Evolutionary conservation across 2,888 invertebrate genomes (phyloP).

Genomic region (Troglohyphantes excavatus): DNA sequence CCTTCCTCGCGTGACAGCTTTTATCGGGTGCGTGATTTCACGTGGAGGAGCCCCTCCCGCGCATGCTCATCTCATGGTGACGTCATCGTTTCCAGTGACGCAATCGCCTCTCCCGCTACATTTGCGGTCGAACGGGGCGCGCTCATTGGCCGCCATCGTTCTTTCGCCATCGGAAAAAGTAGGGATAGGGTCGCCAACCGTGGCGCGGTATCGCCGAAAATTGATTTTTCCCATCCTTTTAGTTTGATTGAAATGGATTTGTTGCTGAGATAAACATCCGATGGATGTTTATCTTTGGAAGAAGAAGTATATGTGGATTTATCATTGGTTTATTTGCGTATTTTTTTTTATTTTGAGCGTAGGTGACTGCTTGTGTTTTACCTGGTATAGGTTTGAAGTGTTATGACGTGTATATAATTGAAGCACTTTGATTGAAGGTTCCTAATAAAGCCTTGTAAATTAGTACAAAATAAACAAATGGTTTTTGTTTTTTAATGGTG

Average conservation of each 20-base stretch:
- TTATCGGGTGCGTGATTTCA: slow-evolving; percentile 45
- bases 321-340: no score
- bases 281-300: no score
- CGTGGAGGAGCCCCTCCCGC: slow-evolving; percentile 23
- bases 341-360: not conserved
- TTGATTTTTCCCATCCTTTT: not conserved
- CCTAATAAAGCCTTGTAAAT: no score
- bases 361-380: not conserved
- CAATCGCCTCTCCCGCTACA: slow-evolving; percentile 71
- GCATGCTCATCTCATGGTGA: slow-evolving; percentile 19
- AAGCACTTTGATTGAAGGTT: no score
- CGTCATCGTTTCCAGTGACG: slow-evolving; percentile 52
- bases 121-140: slow-evolving; percentile 68
- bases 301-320: no score
- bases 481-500: no score
- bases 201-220: slow-evolving; percentile 29
- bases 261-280: no score
- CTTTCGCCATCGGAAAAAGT: slow-evolving; percentile 27
- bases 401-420: no score
- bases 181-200: not conserved
- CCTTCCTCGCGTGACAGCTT: slow-evolving; percentile 33
- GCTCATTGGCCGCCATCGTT: slow-evolving; percentile 61
- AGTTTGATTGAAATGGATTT: not conserved
- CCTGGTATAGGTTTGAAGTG: no score
- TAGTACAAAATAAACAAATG: no score